Conservation (phyloP, 2,797 vertebrate species). For the Pristis pectinata region DNA sequence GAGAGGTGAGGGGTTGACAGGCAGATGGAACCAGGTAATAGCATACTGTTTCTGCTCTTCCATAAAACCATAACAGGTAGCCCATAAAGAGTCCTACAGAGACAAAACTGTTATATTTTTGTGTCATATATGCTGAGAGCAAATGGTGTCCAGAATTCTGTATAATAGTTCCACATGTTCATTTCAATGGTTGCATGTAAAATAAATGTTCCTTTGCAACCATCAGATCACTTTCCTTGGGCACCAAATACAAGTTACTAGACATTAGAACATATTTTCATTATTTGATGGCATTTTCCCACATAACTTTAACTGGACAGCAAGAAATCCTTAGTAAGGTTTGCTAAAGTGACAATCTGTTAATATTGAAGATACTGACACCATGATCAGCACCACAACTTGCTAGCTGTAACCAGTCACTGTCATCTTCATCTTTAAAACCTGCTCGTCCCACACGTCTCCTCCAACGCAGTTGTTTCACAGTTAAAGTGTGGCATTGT, state of each 20-base stretch:
- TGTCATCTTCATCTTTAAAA: constrained; percentile 52
- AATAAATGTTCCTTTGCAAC: not conserved
- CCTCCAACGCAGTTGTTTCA: constrained; percentile 85
- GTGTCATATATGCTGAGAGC: no score
- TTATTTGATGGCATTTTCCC: not conserved
- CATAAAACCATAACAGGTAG: not conserved
- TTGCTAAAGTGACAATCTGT: constrained; percentile 63
- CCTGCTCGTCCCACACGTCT: constrained; percentile 57
- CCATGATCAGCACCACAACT: constrained; percentile 81
- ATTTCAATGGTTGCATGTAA: not conserved
- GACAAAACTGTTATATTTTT: not conserved
- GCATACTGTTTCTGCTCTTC: not conserved
- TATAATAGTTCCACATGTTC: not conserved
- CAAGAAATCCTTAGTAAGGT: not conserved
- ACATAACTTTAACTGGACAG: not conserved
- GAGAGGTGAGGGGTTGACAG: no score
- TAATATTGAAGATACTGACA: constrained; percentile 86
- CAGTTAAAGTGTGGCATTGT: constrained; percentile 77
- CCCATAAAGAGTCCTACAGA: not conserved
- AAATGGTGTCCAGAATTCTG: not conserved
- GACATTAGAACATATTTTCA: not conserved
- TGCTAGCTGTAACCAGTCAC: constrained; percentile 78
- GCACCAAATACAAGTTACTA: not conserved
- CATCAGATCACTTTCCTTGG: not conserved
- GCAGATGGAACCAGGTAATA: no score